These are phyloP conservation scores for Limenitis camilla DNA, from an alignment of 2,888 invertebrate species.

Conservation along the genomic window DNA sequence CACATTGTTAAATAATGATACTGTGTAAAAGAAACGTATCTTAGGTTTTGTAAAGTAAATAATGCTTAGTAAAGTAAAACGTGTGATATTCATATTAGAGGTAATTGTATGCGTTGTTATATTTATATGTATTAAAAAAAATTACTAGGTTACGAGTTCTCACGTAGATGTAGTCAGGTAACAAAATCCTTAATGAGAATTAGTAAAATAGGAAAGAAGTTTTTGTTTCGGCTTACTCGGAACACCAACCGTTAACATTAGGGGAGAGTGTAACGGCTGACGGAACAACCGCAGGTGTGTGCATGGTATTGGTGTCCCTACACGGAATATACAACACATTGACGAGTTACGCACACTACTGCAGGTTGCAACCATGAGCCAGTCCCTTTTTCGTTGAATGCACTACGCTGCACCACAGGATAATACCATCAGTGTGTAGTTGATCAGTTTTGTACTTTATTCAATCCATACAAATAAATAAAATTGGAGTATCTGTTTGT, in stretches of 20 bases:
- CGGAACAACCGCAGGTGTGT: constrained; percentile 32
- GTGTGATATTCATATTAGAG: too few relatives aligned
- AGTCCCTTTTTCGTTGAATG: constrained; percentile 34
- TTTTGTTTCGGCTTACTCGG: constrained; percentile 25
- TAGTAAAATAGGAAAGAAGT: constrained; percentile 17
- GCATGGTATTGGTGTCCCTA: constrained; percentile 21
- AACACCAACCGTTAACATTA: constrained; percentile 27
- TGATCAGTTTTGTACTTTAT: too few relatives aligned
- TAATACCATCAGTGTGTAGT: constrained; percentile 17
- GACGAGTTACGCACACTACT: constrained; percentile 32
- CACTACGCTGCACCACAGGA: constrained; percentile 32
- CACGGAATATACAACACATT: constrained; percentile 27
- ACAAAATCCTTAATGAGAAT: constrained; percentile 1
- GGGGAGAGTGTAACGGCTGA: constrained; percentile 33
- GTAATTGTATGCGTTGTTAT: too few relatives aligned
- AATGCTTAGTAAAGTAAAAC: too few relatives aligned
- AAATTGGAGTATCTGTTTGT: too few relatives aligned
- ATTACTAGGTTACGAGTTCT: background rate
- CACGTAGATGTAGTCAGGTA: background rate
- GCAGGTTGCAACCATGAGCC: constrained; percentile 35
- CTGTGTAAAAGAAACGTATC: too few relatives aligned
- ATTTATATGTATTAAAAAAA: background rate
- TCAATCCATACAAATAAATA: too few relatives aligned
- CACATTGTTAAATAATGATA: too few relatives aligned
- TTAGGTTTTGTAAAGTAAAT: too few relatives aligned